Percentiles rank a stretch among this genome's conserved stretches.
These are phyloP conservation scores for Atta colombica DNA, from an alignment of 1,140 invertebrate species.

Conservation along the genomic window DNA sequence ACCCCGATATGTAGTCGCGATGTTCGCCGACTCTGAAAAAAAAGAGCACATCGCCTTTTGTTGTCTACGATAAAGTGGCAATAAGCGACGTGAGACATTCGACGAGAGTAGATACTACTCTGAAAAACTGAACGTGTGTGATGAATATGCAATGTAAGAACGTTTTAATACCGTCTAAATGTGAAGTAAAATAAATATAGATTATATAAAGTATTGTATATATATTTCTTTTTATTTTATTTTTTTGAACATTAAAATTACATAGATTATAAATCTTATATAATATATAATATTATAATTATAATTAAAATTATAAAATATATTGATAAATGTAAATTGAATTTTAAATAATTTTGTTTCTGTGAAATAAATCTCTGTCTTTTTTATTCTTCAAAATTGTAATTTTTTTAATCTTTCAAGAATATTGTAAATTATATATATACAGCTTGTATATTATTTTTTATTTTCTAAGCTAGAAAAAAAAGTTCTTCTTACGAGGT, in stretches of 20 bases:
- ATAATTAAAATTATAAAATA: constrained; percentile 10
- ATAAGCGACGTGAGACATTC: constrained; percentile 36
- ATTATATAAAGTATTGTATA: background rate
- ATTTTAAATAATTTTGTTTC: background rate
- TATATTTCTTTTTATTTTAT: background rate
- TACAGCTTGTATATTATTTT: background rate
- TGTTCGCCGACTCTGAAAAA: constrained; percentile 57
- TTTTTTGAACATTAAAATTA: background rate
- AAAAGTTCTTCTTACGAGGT: background rate
- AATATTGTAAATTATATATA: background rate
- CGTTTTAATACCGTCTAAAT: background rate
- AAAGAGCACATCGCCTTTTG: constrained; percentile 61
- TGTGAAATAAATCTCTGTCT: background rate
- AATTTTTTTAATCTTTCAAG: background rate
- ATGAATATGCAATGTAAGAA: background rate
- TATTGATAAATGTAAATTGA: background rate
- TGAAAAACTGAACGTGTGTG: constrained; percentile 30
- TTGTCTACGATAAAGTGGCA: constrained; percentile 57
- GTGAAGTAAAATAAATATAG: background rate
- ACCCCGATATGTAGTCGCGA: constrained; percentile 72
- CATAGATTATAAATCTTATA: background rate
- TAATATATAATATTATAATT: constrained; percentile 1
- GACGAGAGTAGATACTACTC: background rate
- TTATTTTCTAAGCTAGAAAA: constrained; percentile 4
- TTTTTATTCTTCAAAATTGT: background rate